Percentiles rank a stretch among this genome's conserved stretches.
Evolutionary conservation across 2,797 vertebrate genomes (phyloP).

Genomic region (Acropternis orthonyx): DNA sequence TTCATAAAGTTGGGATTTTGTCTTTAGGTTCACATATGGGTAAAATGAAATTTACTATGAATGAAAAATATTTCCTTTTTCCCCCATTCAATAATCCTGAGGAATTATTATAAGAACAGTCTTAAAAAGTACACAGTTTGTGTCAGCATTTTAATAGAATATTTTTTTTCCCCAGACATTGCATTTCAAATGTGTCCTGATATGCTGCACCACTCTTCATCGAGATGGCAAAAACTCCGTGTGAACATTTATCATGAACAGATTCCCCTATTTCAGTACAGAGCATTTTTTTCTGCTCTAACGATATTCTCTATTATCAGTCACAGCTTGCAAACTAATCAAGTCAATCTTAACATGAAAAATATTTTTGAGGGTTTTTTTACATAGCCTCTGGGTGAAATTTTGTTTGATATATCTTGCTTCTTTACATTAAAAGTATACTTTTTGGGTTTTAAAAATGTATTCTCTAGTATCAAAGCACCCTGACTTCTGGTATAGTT

Average conservation of each 20-base stretch:
- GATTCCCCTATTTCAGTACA: background rate
- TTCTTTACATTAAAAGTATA: background rate
- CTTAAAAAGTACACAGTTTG: background rate
- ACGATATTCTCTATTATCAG: background rate
- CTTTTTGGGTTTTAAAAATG: background rate
- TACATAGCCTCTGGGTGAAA: background rate
- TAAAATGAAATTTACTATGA: background rate
- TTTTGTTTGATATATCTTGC: background rate
- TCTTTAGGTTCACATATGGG: background rate
- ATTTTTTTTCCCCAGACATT: background rate
- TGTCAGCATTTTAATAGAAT: background rate
- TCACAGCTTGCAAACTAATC: background rate
- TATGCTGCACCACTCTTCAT: background rate
- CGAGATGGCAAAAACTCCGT: background rate
- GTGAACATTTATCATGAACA: background rate
- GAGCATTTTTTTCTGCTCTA: background rate
- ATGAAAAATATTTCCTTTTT: background rate
- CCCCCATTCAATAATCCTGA: background rate
- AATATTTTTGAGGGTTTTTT: background rate
- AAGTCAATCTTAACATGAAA: background rate
- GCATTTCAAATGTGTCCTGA: background rate
- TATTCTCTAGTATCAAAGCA: background rate
- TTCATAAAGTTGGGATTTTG: background rate
- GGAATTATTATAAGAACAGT: conserved; percentile 3
- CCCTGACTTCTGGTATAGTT: background rate